These are phyloP conservation scores for Rana temporaria DNA, from an alignment of 2,113 vertebrate genomes.

Conservation along the genomic window DNA sequence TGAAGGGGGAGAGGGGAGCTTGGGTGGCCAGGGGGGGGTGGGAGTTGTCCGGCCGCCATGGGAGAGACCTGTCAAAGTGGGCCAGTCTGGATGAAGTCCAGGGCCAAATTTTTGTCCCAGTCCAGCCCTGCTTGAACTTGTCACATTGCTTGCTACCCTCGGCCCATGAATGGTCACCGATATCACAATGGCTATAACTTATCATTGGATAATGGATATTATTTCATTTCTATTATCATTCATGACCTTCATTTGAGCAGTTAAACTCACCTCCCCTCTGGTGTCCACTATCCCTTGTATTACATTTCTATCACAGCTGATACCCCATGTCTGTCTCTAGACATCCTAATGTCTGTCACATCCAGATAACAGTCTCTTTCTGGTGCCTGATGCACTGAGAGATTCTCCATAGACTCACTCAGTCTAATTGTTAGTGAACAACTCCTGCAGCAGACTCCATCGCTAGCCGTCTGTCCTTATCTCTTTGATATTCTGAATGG, in stretches of 20 bases:
- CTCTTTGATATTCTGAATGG: slow-evolving; percentile 56
- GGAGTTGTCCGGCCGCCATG: no score
- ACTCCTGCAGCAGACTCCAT: slow-evolving; percentile 27
- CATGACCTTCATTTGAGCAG: neutral
- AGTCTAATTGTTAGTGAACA: slow-evolving; percentile 43
- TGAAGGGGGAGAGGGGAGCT: no score
- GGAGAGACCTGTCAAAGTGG: no score
- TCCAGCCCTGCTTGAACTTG: no score
- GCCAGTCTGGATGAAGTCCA: no score
- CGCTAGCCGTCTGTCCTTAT: slow-evolving; percentile 39
- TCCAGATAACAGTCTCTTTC: slow-evolving; percentile 10
- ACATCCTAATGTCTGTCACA: slow-evolving; percentile 21
- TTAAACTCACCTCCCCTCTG: neutral
- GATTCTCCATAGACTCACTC: neutral
- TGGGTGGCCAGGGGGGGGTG: no score
- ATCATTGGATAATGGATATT: no score
- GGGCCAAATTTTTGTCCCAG: no score
- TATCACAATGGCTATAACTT: no score
- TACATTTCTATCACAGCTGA: neutral
- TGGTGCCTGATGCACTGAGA: slow-evolving; percentile 1
- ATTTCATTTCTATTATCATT: neutral
- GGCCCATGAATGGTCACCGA: no score
- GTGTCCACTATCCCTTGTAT: slow-evolving; percentile 1
- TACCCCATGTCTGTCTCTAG: neutral
- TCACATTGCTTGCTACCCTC: no score